Conservation (phyloP, 2,888 invertebrate species). For the Arenicola marina region DNA sequence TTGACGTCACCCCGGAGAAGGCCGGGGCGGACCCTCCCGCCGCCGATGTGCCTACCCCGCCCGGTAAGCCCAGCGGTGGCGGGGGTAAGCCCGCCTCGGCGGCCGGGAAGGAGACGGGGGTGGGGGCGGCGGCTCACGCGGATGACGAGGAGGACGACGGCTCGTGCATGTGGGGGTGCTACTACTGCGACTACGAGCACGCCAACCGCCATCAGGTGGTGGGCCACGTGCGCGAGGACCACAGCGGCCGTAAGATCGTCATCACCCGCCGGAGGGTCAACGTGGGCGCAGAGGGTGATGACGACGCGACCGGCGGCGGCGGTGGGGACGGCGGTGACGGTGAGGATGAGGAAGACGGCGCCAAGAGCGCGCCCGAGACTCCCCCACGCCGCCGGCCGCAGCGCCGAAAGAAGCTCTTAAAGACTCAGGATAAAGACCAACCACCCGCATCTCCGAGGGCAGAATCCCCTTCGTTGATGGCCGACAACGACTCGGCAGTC, state of each 20-base stretch:
- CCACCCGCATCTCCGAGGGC: too few relatives aligned
- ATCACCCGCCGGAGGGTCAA: conserved; percentile 5
- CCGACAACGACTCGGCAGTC: too few relatives aligned
- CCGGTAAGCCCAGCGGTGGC: not conserved
- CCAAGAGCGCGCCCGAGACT: too few relatives aligned
- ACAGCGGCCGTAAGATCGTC: conserved; percentile 4
- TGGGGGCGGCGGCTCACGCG: not conserved
- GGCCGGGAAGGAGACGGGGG: not conserved
- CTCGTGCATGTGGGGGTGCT: conserved; percentile 7
- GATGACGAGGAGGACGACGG: not conserved
- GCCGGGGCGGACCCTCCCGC: not conserved
- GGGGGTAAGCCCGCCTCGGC: not conserved
- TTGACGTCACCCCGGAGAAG: not conserved
- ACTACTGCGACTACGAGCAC: conserved; percentile 5
- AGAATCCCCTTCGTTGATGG: too few relatives aligned
- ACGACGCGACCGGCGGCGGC: too few relatives aligned
- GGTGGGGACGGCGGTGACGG: too few relatives aligned
- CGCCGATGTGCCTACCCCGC: not conserved
- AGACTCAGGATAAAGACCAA: too few relatives aligned
- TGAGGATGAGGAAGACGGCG: too few relatives aligned
- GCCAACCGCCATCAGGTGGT: not conserved
- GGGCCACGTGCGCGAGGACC: conserved; percentile 1
- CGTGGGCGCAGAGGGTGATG: not conserved
- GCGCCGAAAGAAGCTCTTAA: too few relatives aligned
- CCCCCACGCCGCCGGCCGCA: too few relatives aligned